Evolutionary conservation across 2,113 vertebrate genomes (phyloP).

Genomic region (Hymenochirus boettgeri): DNA sequence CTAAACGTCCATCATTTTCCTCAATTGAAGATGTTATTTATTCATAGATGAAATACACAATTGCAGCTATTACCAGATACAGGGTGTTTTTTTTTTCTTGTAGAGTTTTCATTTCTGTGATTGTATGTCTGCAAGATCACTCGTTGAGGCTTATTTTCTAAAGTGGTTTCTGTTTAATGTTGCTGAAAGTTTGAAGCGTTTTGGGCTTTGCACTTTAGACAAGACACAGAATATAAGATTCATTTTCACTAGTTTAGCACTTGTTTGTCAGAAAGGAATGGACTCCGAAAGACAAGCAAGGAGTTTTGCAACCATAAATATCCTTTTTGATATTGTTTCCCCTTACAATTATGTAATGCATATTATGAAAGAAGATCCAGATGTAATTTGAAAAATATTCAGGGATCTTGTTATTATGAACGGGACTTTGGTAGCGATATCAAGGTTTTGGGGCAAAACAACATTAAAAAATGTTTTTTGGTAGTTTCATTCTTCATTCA

Average conservation of each 20-base stretch:
- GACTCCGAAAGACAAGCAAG: too few relatives aligned
- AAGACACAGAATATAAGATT: not conserved
- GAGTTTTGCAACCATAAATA: too few relatives aligned
- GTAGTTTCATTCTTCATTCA: too few relatives aligned
- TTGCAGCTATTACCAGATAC: conserved; percentile 2
- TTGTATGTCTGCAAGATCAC: not conserved
- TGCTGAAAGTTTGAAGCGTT: not conserved
- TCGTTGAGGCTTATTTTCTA: not conserved
- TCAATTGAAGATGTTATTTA: conserved; percentile 1
- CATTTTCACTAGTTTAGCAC: not conserved
- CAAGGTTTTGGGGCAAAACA: too few relatives aligned
- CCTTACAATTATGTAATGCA: not conserved
- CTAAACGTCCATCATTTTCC: not conserved
- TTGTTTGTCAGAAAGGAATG: not conserved
- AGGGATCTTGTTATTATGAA: too few relatives aligned
- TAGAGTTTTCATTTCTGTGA: conserved; percentile 1
- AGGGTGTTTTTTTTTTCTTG: not conserved
- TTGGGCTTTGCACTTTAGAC: not conserved
- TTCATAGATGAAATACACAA: conserved; percentile 4
- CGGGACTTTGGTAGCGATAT: too few relatives aligned
- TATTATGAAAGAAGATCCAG: not conserved
- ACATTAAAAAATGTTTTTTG: too few relatives aligned
- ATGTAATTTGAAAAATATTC: too few relatives aligned
- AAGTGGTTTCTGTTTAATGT: conserved; percentile 2
- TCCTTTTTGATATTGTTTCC: too few relatives aligned